Conservation (phyloP, 92 coral and sea anemone species). For the Parazoanthus swiftii region DNA sequence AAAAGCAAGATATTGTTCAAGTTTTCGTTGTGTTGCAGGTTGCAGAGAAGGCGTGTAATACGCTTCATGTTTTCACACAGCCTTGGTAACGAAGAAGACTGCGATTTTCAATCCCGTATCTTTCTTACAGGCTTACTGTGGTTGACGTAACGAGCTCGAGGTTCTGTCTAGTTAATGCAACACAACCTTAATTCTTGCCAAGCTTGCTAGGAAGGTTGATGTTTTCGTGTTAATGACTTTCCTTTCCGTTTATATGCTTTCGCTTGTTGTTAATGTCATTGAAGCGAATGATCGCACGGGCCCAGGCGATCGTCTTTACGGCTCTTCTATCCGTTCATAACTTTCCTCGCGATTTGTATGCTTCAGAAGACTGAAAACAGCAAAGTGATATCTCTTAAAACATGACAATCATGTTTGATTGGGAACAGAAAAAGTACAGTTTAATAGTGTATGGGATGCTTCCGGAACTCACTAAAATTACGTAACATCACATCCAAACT, state of each 20-base stretch:
- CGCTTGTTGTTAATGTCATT: neutral
- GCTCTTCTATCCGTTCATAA: constrained; percentile 20
- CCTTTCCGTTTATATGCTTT: neutral
- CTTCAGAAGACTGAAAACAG: constrained; percentile 12
- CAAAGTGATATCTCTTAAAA: neutral
- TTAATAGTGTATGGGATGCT: neutral
- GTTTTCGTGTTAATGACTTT: neutral
- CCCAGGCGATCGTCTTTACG: neutral
- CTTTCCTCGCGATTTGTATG: neutral
- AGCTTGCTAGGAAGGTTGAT: neutral
- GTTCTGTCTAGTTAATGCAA: neutral
- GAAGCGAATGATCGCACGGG: neutral
- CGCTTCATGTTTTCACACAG: too few relatives aligned
- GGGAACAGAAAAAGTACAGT: neutral
- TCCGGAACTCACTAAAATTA: too few relatives aligned
- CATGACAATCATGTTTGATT: neutral
- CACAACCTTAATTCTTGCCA: neutral
- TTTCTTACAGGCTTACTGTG: too few relatives aligned
- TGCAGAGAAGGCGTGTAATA: too few relatives aligned
- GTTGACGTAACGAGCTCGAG: too few relatives aligned
- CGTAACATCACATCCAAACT: too few relatives aligned
- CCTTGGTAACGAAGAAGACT: too few relatives aligned
- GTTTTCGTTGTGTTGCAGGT: too few relatives aligned
- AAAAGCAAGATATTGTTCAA: too few relatives aligned
- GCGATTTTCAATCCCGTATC: too few relatives aligned